Conservation (phyloP, 2,797 vertebrate genomes). For the Melanotaenia parkinsoni region DNA sequence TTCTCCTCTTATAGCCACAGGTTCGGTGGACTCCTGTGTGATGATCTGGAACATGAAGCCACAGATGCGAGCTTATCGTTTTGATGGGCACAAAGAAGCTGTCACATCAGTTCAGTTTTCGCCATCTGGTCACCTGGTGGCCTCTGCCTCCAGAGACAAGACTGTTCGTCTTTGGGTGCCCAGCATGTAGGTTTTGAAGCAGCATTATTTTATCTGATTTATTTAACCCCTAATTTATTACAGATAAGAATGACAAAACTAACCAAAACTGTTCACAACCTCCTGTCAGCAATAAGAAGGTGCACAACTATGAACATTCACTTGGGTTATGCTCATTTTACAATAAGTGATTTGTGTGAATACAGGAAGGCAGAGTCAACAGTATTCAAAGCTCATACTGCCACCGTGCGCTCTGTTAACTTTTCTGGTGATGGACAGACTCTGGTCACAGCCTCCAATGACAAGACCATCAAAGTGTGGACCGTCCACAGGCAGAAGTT, state of each 20-base stretch:
- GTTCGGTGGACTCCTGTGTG: constrained; percentile 92
- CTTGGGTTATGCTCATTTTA: constrained; percentile 25
- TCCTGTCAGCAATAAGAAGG: constrained; percentile 9
- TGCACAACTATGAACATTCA: constrained; percentile 6
- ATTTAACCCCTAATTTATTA: background rate
- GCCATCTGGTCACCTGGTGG: constrained; percentile 93
- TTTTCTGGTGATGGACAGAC: constrained; percentile 93
- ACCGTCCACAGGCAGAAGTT: constrained; percentile 94
- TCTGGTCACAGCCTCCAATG: constrained; percentile 94
- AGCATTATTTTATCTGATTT: background rate
- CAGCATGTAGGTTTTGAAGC: constrained; percentile 86
- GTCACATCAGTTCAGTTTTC: constrained; percentile 92
- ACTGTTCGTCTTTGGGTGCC: constrained; percentile 96
- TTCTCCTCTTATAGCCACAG: constrained; percentile 82
- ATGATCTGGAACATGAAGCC: constrained; percentile 97
- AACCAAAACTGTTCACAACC: constrained; percentile 2
- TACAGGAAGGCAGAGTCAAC: constrained; percentile 93
- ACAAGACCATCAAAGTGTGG: constrained; percentile 98
- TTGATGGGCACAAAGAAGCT: constrained; percentile 93
- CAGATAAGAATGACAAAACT: constrained; percentile 12
- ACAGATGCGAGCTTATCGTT: constrained; percentile 92
- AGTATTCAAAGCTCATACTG: constrained; percentile 91
- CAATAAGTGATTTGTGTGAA: constrained; percentile 26
- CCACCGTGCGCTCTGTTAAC: constrained; percentile 90
- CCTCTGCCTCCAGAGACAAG: constrained; percentile 94